Conservation (phyloP, 2,888 invertebrate genomes). For the Hypsopygia costalis region DNA sequence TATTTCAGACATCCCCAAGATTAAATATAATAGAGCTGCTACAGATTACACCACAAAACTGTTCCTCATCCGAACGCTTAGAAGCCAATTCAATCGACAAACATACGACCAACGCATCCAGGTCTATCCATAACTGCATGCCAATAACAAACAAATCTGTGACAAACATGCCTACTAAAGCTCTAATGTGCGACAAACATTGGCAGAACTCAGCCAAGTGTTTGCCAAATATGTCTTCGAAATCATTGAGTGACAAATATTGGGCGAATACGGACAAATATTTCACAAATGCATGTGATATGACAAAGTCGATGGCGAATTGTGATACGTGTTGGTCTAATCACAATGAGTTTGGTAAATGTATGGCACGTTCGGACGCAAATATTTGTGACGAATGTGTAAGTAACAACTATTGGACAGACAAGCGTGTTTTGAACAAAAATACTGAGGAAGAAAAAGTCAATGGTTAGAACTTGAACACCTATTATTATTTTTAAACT, state of each 20-base stretch:
- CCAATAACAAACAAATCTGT: neutral
- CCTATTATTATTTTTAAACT: neutral
- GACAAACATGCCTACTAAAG: neutral
- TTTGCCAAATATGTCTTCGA: constrained; percentile 13
- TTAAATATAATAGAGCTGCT: constrained; percentile 45
- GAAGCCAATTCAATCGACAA: constrained; percentile 24
- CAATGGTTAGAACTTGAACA: constrained; percentile 28
- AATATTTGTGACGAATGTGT: constrained; percentile 38
- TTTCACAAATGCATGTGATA: constrained; percentile 11
- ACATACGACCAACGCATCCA: constrained; percentile 11
- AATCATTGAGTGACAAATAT: constrained; percentile 13
- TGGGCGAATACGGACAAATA: constrained; percentile 19
- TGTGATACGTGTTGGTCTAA: constrained; percentile 11
- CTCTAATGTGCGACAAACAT: constrained; percentile 1
- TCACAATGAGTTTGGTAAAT: constrained; percentile 5
- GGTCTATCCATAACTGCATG: too few relatives aligned
- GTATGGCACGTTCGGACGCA: constrained; percentile 11
- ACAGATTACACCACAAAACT: constrained; percentile 34
- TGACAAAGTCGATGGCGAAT: constrained; percentile 14
- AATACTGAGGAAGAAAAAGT: constrained; percentile 19
- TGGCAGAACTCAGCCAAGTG: constrained; percentile 19
- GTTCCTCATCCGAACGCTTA: constrained; percentile 26
- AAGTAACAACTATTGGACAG: constrained; percentile 41
- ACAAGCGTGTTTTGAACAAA: constrained; percentile 25
- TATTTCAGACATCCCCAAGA: constrained; percentile 29